Percentiles rank a stretch among this genome's conserved stretches.
These are phyloP conservation scores for Poecile atricapillus DNA, from an alignment of 2,113 vertebrate genomes.

Conservation along the genomic window DNA sequence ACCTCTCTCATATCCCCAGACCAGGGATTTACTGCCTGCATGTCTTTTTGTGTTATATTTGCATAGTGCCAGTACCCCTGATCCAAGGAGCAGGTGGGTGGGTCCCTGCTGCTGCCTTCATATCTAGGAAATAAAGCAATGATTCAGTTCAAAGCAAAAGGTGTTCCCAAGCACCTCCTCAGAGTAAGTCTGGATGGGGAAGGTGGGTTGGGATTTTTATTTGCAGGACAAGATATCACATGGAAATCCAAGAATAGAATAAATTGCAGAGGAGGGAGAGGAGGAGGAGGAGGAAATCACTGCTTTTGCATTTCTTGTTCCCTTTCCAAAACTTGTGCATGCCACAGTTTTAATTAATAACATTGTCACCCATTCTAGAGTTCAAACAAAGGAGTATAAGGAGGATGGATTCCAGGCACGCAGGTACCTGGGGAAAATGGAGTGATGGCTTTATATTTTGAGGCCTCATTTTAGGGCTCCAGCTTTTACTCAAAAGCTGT, in stretches of 20 bases:
- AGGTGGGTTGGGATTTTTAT: neutral
- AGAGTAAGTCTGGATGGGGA: neutral
- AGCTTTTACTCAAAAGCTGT: constrained; percentile 2
- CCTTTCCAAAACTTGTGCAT: neutral
- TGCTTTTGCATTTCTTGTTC: neutral
- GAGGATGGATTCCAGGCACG: neutral
- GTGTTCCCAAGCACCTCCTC: neutral
- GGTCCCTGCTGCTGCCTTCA: neutral
- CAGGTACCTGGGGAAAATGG: constrained; percentile 15
- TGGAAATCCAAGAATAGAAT: constrained; percentile 14
- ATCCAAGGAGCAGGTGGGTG: rapidly evolving
- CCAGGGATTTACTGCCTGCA: neutral
- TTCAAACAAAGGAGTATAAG: constrained; percentile 4
- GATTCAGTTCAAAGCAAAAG: neutral
- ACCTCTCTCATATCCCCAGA: neutral
- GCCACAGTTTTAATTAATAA: constrained; percentile 43
- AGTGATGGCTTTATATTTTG: neutral
- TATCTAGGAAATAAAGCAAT: neutral
- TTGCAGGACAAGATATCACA: neutral
- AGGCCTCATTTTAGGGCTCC: neutral
- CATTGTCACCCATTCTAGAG: neutral
- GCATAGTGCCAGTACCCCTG: neutral
- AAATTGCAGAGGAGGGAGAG: constrained; percentile 12
- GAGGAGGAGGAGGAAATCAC: neutral
- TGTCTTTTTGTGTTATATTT: neutral